Evolutionary conservation across 2,888 invertebrate species (phyloP).

Genomic region (Tigriopus californicus): DNA sequence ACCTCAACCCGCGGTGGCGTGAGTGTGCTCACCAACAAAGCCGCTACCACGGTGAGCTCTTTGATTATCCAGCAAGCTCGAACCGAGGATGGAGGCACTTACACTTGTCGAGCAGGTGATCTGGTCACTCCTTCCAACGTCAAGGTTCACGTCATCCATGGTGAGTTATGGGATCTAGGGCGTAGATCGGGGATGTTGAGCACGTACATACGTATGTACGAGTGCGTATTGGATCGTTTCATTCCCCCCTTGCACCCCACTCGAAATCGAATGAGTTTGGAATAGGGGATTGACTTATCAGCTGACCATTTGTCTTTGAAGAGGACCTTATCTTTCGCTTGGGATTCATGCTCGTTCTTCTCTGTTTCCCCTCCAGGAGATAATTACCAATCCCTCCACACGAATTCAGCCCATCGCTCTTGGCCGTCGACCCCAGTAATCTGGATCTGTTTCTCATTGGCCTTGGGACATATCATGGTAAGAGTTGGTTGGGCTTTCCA

Average conservation of each 20-base stretch:
- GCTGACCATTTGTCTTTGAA: too few species aligned
- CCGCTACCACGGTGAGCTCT: slow-evolving; percentile 70
- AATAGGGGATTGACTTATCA: too few species aligned
- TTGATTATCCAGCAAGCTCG: slow-evolving; percentile 73
- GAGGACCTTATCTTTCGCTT: too few species aligned
- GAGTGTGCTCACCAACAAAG: slow-evolving; percentile 65
- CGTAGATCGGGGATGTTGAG: too few species aligned
- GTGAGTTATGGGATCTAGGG: slow-evolving; percentile 40
- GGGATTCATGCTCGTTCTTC: neutral
- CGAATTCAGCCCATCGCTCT: neutral
- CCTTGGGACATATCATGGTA: too few species aligned
- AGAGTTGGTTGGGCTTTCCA: too few species aligned
- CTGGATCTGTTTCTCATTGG: too few species aligned
- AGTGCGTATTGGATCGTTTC: too few species aligned
- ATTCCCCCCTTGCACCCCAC: too few species aligned
- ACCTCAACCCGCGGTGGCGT: slow-evolving; percentile 23
- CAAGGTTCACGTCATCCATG: slow-evolving; percentile 73
- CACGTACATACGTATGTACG: too few species aligned
- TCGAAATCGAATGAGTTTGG: too few species aligned
- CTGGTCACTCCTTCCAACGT: slow-evolving; percentile 78
- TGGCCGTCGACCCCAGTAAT: neutral
- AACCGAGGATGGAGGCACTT: slow-evolving; percentile 68
- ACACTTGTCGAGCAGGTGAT: slow-evolving; percentile 67
- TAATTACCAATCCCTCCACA: slow-evolving; percentile 9
- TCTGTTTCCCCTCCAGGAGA: neutral